Evolutionary conservation across 2,888 invertebrate species (phyloP).

Genomic region (Corythucha ciliata): DNA sequence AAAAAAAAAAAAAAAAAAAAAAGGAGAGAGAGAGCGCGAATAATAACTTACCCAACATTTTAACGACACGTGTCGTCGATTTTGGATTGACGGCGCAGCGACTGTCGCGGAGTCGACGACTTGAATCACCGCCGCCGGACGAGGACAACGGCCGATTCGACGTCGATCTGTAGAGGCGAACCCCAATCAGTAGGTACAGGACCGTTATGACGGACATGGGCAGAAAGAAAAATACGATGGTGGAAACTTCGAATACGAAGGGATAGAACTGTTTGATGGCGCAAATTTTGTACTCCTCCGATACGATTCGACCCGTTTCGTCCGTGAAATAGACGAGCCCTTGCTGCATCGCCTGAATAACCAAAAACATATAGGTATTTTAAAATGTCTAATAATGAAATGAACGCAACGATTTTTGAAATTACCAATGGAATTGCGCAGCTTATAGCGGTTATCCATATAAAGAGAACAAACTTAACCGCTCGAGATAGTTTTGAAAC

Average conservation of each 20-base stretch:
- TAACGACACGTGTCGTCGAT: conserved; percentile 30
- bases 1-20: no score
- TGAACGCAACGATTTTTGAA: not conserved
- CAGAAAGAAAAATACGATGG: conserved; percentile 52
- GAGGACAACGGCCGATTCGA: conserved; percentile 17
- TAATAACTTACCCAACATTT: conserved; percentile 32
- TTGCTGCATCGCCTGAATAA: conserved; percentile 34
- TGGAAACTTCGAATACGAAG: conserved; percentile 50
- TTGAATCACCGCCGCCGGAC: no score
- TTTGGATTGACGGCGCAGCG: conserved; percentile 22
- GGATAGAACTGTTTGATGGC: conserved; percentile 49
- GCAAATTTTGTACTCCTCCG: conserved; percentile 48
- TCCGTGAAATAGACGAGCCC: conserved; percentile 51
- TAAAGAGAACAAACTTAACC: conserved; percentile 57
- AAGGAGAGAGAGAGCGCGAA: no score
- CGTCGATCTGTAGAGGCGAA: conserved; percentile 46
- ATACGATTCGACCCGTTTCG: conserved; percentile 40
- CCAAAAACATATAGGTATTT: not conserved
- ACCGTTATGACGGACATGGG: conserved; percentile 54
- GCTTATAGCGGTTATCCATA: conserved; percentile 69
- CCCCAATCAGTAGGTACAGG: conserved; percentile 47
- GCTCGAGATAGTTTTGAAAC: conserved; percentile 76
- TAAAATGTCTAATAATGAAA: not conserved
- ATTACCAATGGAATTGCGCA: conserved; percentile 66
- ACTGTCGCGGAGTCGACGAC: conserved; percentile 17